Evolutionary conservation across 35 echinoderm and acorn worm genomes (phyloP).

Genomic region (Lytechinus pictus): DNA sequence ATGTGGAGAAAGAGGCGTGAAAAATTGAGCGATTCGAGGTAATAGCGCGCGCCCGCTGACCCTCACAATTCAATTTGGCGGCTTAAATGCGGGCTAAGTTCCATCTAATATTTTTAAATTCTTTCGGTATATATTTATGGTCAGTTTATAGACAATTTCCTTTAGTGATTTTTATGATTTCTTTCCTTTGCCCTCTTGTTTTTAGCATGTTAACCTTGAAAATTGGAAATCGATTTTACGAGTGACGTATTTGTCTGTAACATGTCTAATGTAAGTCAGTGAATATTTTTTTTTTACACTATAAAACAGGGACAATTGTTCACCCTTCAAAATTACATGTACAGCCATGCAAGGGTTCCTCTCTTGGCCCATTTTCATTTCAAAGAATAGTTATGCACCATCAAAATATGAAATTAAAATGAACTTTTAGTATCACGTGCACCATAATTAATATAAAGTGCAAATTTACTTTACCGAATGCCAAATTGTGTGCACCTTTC

Average conservation of each 20-base stretch:
- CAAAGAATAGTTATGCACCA: too few relatives aligned
- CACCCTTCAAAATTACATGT: too few relatives aligned
- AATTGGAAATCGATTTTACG: neutral
- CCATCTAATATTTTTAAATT: constrained; percentile 21
- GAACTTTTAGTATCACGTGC: too few relatives aligned
- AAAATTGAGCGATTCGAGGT: constrained; percentile 26
- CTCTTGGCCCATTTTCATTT: too few relatives aligned
- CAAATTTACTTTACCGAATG: too few relatives aligned
- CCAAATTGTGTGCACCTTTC: too few relatives aligned
- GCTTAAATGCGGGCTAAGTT: constrained; percentile 15
- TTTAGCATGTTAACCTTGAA: neutral
- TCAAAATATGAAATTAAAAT: too few relatives aligned
- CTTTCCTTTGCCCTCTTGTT: neutral
- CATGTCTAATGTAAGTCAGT: too few relatives aligned
- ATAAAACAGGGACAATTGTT: too few relatives aligned
- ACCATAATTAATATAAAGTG: too few relatives aligned
- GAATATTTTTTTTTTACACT: neutral
- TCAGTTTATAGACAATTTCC: neutral
- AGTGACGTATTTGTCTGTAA: neutral
- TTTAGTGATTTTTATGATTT: neutral
- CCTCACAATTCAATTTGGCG: constrained; percentile 9
- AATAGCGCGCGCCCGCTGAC: constrained; percentile 22
- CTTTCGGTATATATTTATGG: neutral
- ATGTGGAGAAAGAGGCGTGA: constrained; percentile 5
- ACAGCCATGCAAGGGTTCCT: too few relatives aligned